Evolutionary conservation across 1,140 invertebrate species (phyloP), one percentile per base, ranked within the genome.

Genomic region (Drosophila truncata): DNA sequence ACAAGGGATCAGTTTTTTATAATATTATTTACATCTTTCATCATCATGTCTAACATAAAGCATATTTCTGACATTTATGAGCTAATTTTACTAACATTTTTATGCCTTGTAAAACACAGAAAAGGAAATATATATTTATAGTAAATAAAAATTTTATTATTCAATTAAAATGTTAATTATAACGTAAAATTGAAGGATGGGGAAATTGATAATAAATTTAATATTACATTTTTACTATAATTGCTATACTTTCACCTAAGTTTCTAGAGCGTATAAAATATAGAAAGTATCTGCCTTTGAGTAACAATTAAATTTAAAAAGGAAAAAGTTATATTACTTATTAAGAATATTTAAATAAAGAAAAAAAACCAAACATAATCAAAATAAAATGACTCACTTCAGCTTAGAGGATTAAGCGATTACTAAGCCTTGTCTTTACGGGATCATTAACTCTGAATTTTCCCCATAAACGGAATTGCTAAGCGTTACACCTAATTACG

Each of bases 401-500:
- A 33, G 31, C 20, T 33, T 20, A 8, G 14, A 8, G 14, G 37
- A 67, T 70, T 66, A 35, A 67, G 66, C 29, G 46, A 67, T 67
- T 70, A 31, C 10, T 29, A 44, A 42, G 23, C 62, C 10, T 35
- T 54, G 29, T 18, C 13, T n/a, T 2, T n/a, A 18, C 10, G 18
- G 58, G 39, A 27, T 23, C 42, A 49, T 63, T 41, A 54, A 23
- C 29, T 16, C 13, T 20, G 49, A 55, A 50, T 63, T 49, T 39
- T 11, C 31, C 23, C 5, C 47, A 70, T 54, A 55, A 66, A 65
- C 33, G 39, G 29, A 18, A 54, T 52, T 9, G 37, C 33, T 41
- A 44, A 70, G 62, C 62, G 37, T 35, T 75, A 55, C 52, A 64
- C 33, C 23, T 75, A 75, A 75, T 64, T 52, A 63, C 33, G 11